Percentiles rank a stretch among this genome's conserved stretches.
Evolutionary conservation across 2,888 invertebrate species (phyloP).

Genomic region (Tridacna crocea): DNA sequence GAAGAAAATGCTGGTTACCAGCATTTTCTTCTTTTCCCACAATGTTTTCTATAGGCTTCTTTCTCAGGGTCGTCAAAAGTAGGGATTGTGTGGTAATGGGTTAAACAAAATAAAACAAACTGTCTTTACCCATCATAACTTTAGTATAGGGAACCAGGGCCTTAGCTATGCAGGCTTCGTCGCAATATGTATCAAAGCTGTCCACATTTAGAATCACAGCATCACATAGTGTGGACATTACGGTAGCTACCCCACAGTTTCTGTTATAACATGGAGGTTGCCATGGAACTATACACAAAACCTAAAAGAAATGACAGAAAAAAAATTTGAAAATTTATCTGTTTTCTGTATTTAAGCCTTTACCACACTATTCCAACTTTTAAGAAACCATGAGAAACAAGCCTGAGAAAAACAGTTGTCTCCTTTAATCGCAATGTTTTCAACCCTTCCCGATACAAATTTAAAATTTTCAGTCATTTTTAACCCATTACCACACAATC

Average conservation of each 20-base stretch:
- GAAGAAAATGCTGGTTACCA: too few species aligned
- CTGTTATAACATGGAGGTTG: constrained; percentile 65
- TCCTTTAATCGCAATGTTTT: too few species aligned
- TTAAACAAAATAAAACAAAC: background rate
- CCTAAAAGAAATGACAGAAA: constrained; percentile 31
- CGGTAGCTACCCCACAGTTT: constrained; percentile 49
- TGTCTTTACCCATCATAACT: constrained; percentile 51
- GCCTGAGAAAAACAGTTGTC: too few species aligned
- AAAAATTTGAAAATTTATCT: background rate
- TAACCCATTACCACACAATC: too few species aligned
- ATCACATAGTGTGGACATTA: constrained; percentile 58
- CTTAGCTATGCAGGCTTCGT: constrained; percentile 64
- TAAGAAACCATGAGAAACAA: background rate
- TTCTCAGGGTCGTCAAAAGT: too few species aligned
- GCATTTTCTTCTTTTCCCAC: too few species aligned
- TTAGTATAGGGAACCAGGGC: constrained; percentile 65
- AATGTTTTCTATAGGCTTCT: too few species aligned
- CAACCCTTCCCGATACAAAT: background rate
- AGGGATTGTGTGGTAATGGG: background rate
- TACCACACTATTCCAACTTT: too few species aligned
- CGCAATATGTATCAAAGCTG: constrained; percentile 62
- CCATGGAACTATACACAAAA: constrained; percentile 72
- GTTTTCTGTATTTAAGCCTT: too few species aligned
- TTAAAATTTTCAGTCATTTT: too few species aligned
- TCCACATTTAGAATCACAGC: constrained; percentile 61